A percentile compares a stretch with the other conserved stretches of the same genome.
phyloP scores from a whole-genome alignment of 2,888 invertebrate species.

The Helleia helle region DNA sequence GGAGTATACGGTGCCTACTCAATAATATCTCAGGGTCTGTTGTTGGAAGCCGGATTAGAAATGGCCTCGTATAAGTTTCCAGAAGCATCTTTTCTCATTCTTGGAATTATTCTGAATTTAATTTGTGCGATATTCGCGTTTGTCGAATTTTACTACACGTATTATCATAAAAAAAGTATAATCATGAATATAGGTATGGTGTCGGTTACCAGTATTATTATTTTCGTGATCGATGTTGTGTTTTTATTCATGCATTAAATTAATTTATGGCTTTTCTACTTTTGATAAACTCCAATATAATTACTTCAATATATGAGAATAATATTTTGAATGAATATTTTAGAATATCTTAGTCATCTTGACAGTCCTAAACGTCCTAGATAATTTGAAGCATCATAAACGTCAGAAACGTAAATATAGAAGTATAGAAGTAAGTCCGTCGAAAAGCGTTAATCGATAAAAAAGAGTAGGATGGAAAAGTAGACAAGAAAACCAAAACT shows the following conservation, averaged over 20 bases:
- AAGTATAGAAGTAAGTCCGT: no score
- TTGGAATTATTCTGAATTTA: conserved; percentile 28
- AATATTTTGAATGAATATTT: no score
- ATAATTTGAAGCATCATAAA: no score
- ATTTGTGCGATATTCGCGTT: conserved; percentile 28
- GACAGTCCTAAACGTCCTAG: no score
- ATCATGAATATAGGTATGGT: conserved; percentile 33
- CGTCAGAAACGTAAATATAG: no score
- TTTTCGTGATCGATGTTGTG: conserved; percentile 31
- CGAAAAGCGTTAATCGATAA: no score
- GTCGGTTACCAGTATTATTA: conserved; percentile 25
- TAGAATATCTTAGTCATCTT: no score
- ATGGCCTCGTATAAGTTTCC: conserved; percentile 26
- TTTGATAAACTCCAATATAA: no score
- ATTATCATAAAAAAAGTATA: conserved; percentile 17
- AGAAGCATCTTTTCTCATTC: conserved; percentile 27
- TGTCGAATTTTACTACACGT: conserved; percentile 24
- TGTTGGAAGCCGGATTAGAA: conserved; percentile 36
- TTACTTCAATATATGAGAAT: no score
- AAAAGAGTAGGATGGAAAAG: no score
- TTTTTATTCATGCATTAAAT: conserved; percentile 15
- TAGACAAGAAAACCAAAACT: neutral
- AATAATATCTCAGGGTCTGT: conserved; percentile 34
- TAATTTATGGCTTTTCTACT: no score
- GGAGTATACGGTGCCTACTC: conserved; percentile 38